phyloP scores from a whole-genome alignment of 2,113 vertebrate species.

The Nansenia antarctica region DNA sequence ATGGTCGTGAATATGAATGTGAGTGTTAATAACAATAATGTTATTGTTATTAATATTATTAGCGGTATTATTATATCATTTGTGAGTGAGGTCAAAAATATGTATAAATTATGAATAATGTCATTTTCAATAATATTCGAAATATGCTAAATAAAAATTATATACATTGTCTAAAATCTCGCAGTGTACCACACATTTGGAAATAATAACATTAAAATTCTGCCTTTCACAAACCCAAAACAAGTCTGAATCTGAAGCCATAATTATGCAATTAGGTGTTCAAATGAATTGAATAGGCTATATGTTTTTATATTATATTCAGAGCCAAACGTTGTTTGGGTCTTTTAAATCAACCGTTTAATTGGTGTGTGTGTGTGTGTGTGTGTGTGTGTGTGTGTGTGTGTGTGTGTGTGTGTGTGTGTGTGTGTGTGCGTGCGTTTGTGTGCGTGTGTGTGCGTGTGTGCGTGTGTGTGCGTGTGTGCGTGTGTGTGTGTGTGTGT shows the following conservation, averaged over 20 bases:
- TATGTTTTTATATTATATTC: slow-evolving; percentile 81
- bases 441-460: too few relatives aligned
- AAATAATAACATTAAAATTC: not conserved
- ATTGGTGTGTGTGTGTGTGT: slow-evolving; percentile 81
- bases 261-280: slow-evolving; percentile 69
- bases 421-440: too few relatives aligned
- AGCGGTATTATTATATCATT: not conserved
- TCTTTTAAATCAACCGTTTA: slow-evolving; percentile 85
- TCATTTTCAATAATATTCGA: not conserved
- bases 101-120: not conserved
- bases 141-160: too few relatives aligned
- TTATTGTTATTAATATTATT: not conserved
- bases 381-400: too few relatives aligned
- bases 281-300: slow-evolving; percentile 84
- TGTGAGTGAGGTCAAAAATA: not conserved
- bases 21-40: not conserved
- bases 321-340: slow-evolving; percentile 81
- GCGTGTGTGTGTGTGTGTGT: too few relatives aligned
- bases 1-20: too few relatives aligned
- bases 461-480: too few relatives aligned
- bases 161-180: not conserved
- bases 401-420: too few relatives aligned
- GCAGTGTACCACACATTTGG: not conserved
- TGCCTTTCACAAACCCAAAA: not conserved
- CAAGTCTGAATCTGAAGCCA: not conserved